A percentile compares a stretch with the other conserved stretches of the same genome.
Conservation (phyloP, 2,113 vertebrate species). For the Colossoma macropomum region DNA sequence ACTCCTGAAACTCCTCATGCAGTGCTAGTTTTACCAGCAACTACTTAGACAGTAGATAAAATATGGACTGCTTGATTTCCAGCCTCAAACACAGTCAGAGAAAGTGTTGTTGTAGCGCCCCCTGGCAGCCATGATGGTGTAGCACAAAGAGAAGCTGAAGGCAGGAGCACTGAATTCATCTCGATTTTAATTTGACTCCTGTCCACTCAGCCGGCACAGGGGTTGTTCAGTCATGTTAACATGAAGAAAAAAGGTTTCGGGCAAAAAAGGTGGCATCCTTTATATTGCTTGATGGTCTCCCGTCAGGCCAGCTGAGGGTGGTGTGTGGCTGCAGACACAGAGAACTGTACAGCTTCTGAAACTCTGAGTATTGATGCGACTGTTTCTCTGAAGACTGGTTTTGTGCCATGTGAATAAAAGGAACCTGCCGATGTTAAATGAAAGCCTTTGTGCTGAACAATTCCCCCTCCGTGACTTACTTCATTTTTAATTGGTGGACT, state of each 20-base stretch:
- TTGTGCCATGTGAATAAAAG: constrained; percentile 24
- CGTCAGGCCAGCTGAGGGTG: neutral
- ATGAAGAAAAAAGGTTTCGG: neutral
- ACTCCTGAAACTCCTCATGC: neutral
- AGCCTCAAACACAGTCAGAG: neutral
- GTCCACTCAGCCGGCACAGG: neutral
- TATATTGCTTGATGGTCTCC: neutral
- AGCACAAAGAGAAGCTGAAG: neutral
- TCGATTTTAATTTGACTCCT: neutral
- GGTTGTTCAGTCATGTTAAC: neutral
- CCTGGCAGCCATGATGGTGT: neutral
- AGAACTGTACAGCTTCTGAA: neutral
- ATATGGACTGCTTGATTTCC: neutral
- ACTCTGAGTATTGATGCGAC: neutral
- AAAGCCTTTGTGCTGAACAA: constrained; percentile 10
- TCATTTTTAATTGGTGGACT: constrained; percentile 17
- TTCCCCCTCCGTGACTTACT: constrained; percentile 15
- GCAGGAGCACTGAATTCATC: neutral
- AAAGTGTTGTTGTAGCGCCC: constrained; percentile 21
- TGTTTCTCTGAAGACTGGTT: constrained; percentile 10
- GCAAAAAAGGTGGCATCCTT: neutral
- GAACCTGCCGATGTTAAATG: neutral
- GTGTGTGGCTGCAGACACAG: neutral
- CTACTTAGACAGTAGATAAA: neutral
- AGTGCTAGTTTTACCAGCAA: neutral